These are phyloP conservation scores for Xanthostigma xanthostigma DNA, from an alignment of 2,888 invertebrate species.

Conservation along the genomic window DNA sequence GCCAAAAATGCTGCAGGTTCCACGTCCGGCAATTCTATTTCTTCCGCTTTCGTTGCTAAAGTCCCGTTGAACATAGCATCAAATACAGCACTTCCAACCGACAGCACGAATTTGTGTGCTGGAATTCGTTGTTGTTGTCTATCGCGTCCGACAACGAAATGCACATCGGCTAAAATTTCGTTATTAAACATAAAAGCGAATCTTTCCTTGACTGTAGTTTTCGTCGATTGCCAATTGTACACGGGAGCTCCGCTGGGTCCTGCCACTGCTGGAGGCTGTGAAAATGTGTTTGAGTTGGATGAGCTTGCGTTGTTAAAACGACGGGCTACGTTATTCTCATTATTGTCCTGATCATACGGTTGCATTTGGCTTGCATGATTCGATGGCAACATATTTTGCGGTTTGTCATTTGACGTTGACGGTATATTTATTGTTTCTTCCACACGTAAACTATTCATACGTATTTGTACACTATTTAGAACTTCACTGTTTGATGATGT, in stretches of 20 bases:
- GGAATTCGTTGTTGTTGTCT: conserved; percentile 53
- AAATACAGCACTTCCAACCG: conserved; percentile 72
- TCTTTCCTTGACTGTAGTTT: conserved; percentile 59
- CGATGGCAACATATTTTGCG: conserved; percentile 38
- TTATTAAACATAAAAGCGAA: conserved; percentile 53
- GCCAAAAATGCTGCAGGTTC: conserved; percentile 70
- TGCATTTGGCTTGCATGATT: conserved; percentile 23
- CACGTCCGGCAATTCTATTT: conserved; percentile 69
- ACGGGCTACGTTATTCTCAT: conserved; percentile 23
- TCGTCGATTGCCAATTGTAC: conserved; percentile 60
- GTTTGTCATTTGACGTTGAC: conserved; percentile 12
- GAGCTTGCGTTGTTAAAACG: conserved; percentile 1
- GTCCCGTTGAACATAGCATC: conserved; percentile 78
- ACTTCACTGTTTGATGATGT: too few relatives aligned
- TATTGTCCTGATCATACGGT: conserved; percentile 22
- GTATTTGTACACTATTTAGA: too few relatives aligned
- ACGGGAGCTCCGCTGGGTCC: conserved; percentile 31
- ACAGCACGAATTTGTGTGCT: conserved; percentile 66
- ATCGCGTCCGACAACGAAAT: conserved; percentile 63
- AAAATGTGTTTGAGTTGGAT: neutral
- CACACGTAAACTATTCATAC: too few relatives aligned
- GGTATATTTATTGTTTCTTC: too few relatives aligned
- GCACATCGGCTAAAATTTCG: conserved; percentile 54
- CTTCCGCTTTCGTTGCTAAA: conserved; percentile 48
- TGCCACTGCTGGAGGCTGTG: conserved; percentile 26